Evolutionary conservation across 2,113 vertebrate genomes (phyloP), one percentile per base, ranked within the genome.

Genomic region (Neogale vison): DNA sequence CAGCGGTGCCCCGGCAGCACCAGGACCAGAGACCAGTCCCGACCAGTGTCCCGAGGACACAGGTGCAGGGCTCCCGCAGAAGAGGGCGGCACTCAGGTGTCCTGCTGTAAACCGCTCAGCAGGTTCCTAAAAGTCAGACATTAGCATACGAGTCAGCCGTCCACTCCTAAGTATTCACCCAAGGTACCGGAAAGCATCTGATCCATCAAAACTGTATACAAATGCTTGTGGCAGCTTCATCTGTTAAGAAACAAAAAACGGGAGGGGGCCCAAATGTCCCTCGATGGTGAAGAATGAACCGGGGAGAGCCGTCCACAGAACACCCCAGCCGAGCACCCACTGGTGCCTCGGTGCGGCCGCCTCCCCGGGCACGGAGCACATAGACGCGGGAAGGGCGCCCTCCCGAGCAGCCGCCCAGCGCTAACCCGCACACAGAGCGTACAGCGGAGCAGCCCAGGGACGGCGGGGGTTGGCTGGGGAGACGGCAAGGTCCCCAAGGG

Each of bases 261-360:
- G 23, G 42, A 59, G 47, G 39, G 15, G 81, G 47, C 26, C 61
- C 61, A 79, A 17, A 4, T 4, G 45, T 36, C 29, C 55, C 57
- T 8, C 2, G 3, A 14, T 6, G 17, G 57, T 10, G 9, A 72
- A 63, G 24, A 39, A 59, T n/a, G 31, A 69, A 57, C 24, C 15
- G 17, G 1, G 5, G 47, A 47, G 13, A 34, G 17, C 13, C 59
- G 39, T 14, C 11, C 3, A 34, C 21, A 31, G n/a, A 17, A 3
- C 4, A 18, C 39, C 55, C n/a, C 50, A 21, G 31, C 7, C 20
- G 55, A 80, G 17, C 17, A 7, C 5, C 9, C 1, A 36, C 47
- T 31, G 0, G 10, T 2, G 13, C 26, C 13, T 17, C 8, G 4
- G 11, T 1, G 4, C 0, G 1, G 31, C 13, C 3, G 12, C 4